phyloP scores from a whole-genome alignment of 2,797 vertebrate genomes.

The Craterocephalus amniculus region DNA sequence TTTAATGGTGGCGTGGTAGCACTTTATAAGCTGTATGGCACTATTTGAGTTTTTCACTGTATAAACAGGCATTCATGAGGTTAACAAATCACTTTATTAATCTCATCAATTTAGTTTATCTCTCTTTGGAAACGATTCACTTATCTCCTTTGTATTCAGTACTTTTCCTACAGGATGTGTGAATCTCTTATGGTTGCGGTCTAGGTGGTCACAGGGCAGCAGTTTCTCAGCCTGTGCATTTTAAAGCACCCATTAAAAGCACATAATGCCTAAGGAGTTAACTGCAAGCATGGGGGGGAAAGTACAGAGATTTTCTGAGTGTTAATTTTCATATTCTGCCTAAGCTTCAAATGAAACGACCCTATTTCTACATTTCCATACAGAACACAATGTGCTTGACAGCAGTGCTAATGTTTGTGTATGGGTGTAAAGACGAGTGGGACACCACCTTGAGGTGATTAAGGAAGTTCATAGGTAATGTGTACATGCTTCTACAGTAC shows the following conservation, averaged over 20 bases:
- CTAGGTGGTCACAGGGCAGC: constrained; percentile 25
- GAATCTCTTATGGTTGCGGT: constrained; percentile 15
- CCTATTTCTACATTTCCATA: constrained; percentile 1
- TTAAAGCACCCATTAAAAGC: constrained; percentile 14
- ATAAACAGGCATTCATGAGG: constrained; percentile 17
- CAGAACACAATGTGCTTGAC: constrained; percentile 18
- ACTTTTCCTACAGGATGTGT: constrained; percentile 29
- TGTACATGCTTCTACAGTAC: constrained; percentile 6
- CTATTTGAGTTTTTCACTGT: constrained; percentile 45
- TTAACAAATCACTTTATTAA: constrained; percentile 28
- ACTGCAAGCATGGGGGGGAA: not conserved
- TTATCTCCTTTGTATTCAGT: constrained; percentile 14
- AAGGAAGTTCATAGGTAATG: constrained; percentile 10
- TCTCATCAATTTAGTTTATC: constrained; percentile 33
- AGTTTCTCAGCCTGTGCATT: constrained; percentile 22
- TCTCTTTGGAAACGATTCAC: constrained; percentile 6
- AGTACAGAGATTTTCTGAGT: not conserved
- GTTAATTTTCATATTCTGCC: constrained; percentile 20
- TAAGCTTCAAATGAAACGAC: not conserved
- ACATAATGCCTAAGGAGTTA: constrained; percentile 25
- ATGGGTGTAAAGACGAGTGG: constrained; percentile 1
- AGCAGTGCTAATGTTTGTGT: not conserved
- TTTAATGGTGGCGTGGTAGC: constrained; percentile 46
- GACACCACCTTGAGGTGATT: not conserved
- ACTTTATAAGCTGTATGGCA: constrained; percentile 65